Conservation (phyloP, 2,113 vertebrate species). For the Lagopus muta region DNA sequence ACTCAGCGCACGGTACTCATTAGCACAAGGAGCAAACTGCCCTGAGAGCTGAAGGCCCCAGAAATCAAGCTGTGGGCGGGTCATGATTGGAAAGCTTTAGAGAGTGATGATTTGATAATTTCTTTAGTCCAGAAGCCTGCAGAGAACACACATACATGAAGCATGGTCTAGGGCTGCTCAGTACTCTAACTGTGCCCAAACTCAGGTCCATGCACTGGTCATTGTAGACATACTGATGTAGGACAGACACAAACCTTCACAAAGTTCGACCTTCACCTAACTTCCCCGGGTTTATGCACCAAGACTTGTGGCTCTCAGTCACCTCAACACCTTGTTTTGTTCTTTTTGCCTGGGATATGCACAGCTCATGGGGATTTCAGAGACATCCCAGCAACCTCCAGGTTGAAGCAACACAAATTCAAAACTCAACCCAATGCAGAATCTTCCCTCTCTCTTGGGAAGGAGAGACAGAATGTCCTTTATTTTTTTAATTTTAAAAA, state of each 20-base stretch:
- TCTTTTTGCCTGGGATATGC: neutral
- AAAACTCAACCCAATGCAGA: neutral
- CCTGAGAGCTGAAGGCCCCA: slow-evolving; percentile 51
- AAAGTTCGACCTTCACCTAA: neutral
- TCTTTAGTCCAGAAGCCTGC: slow-evolving; percentile 43
- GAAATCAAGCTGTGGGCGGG: slow-evolving; percentile 59
- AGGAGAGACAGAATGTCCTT: neutral
- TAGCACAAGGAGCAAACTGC: slow-evolving; percentile 33
- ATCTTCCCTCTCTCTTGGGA: neutral
- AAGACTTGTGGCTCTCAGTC: neutral
- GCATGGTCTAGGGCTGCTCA: neutral
- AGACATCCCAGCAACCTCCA: neutral
- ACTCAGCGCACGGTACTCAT: slow-evolving; percentile 46
- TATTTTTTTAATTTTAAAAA: neutral
- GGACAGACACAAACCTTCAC: neutral
- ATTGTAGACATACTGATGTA: rapidly evolving
- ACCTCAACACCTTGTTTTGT: neutral
- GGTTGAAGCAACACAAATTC: neutral
- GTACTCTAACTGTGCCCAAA: neutral
- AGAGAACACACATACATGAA: slow-evolving; percentile 57
- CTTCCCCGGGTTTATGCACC: neutral
- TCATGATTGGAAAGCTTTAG: slow-evolving; percentile 62
- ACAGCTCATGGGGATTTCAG: neutral
- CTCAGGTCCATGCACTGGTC: neutral
- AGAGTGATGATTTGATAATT: slow-evolving; percentile 69